phyloP scores from a whole-genome alignment of 1,140 invertebrate species.

The Zaprionus capensis region DNA sequence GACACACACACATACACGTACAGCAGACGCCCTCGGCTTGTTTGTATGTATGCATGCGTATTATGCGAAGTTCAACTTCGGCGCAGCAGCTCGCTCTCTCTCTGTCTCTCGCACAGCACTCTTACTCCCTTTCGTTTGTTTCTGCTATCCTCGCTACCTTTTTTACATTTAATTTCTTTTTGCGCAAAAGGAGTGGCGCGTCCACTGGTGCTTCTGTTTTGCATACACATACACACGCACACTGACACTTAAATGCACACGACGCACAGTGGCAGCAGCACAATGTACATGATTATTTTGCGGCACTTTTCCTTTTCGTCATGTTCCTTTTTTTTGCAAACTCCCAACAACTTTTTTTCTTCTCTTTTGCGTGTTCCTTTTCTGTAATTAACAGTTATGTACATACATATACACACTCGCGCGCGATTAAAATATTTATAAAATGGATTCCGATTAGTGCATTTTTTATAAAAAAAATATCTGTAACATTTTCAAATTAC shows the following conservation, averaged over 20 bases:
- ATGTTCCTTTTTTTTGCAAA: slow-evolving; percentile 29
- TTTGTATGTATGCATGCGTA: slow-evolving; percentile 39
- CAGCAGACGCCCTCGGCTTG: slow-evolving; percentile 15
- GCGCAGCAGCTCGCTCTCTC: slow-evolving; percentile 59
- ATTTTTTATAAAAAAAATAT: neutral
- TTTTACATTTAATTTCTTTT: slow-evolving; percentile 58
- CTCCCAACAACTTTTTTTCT: slow-evolving; percentile 13
- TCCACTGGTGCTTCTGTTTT: slow-evolving; percentile 52
- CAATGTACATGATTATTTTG: slow-evolving; percentile 39
- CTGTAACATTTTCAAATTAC: slow-evolving; percentile 8
- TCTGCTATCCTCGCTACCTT: slow-evolving; percentile 33
- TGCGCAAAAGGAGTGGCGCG: slow-evolving; percentile 79
- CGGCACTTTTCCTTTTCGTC: slow-evolving; percentile 41
- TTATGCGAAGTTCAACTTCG: slow-evolving; percentile 63
- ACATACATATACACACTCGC: neutral
- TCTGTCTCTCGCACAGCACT: neutral
- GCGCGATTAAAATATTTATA: neutral
- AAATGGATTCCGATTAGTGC: slow-evolving; percentile 14
- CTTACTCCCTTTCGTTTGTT: slow-evolving; percentile 15
- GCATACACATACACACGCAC: slow-evolving; percentile 40
- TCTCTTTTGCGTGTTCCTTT: slow-evolving; percentile 26
- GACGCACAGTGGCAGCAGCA: slow-evolving; percentile 22
- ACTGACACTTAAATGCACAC: slow-evolving; percentile 27
- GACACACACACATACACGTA: slow-evolving; percentile 14
- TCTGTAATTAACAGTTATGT: slow-evolving; percentile 27